Conservation (phyloP, 2,113 vertebrate genomes). For the Tenebrosternarchus preto region DNA sequence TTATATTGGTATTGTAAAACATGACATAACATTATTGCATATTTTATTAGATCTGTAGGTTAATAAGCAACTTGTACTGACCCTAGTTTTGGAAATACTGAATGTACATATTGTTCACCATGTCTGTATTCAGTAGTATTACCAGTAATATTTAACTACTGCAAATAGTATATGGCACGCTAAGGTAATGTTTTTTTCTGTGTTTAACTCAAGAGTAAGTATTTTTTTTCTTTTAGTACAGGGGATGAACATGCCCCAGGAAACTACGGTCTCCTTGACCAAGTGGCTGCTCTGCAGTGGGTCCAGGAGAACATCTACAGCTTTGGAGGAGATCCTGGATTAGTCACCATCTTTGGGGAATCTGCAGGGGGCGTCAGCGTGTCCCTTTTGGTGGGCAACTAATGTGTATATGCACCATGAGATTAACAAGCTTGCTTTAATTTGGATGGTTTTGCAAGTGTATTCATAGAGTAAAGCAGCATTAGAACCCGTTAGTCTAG, state of each 20-base stretch:
- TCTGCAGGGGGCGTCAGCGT: conserved; percentile 85
- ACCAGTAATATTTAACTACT: not conserved
- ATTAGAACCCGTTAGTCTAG: not conserved
- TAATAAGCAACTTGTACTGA: not conserved
- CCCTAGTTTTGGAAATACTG: not conserved
- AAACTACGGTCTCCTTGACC: conserved; percentile 86
- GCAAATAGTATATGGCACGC: too few relatives aligned
- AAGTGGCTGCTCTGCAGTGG: conserved; percentile 85
- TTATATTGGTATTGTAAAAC: not conserved
- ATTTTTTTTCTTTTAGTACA: conserved; percentile 72
- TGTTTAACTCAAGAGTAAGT: not conserved
- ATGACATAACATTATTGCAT: not conserved
- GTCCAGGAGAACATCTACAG: conserved; percentile 82
- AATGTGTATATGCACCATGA: not conserved
- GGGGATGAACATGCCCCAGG: conserved; percentile 79
- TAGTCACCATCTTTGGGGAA: conserved; percentile 85
- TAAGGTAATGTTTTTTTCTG: not conserved
- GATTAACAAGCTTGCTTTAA: not conserved
- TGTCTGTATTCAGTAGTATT: not conserved
- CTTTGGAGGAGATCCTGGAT: conserved; percentile 84
- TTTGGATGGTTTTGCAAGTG: not conserved
- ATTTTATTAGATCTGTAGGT: not conserved
- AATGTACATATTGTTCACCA: too few relatives aligned
- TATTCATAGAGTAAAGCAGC: not conserved
- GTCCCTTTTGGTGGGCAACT: conserved; percentile 74